Percentiles rank a stretch among this genome's conserved stretches.
Conservation (phyloP, 2,888 invertebrate genomes). For the Callyntrura sp. region DNA sequence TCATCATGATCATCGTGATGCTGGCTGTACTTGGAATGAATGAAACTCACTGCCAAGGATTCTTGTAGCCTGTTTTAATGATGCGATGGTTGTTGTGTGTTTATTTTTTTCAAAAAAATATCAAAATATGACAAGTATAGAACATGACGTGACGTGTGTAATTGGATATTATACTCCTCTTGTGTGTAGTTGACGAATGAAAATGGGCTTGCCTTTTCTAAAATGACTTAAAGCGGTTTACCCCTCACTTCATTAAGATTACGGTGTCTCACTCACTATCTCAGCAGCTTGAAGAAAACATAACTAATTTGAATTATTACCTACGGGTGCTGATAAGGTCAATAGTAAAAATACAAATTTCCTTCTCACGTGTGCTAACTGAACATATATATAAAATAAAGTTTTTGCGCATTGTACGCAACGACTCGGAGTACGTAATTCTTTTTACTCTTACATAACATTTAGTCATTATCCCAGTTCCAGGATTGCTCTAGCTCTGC, state of each 20-base stretch:
- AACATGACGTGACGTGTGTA: slow-evolving; percentile 17
- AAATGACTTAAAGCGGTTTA: slow-evolving; percentile 30
- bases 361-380: neutral
- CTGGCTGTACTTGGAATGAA: neutral
- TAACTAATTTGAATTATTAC: no score
- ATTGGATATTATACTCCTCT: slow-evolving; percentile 13
- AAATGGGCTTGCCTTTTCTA: slow-evolving; percentile 18
- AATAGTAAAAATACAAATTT: neutral
- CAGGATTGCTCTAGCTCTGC: slow-evolving; percentile 1
- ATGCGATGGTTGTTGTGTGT: no score
- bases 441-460: neutral
- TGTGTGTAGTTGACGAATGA: slow-evolving; percentile 21
- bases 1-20: no score
- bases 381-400: no score
- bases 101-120: neutral
- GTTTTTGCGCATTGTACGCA: neutral
- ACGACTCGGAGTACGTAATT: slow-evolving; percentile 1
- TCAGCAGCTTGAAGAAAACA: no score
- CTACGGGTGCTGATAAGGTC: no score
- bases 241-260: slow-evolving; percentile 32
- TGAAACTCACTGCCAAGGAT: neutral
- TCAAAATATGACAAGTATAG: slow-evolving; percentile 23
- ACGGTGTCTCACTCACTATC: neutral
- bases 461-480: neutral
- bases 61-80: neutral